phyloP scores from a whole-genome alignment of 2,888 invertebrate genomes.

The Coleophora flavipennella region DNA sequence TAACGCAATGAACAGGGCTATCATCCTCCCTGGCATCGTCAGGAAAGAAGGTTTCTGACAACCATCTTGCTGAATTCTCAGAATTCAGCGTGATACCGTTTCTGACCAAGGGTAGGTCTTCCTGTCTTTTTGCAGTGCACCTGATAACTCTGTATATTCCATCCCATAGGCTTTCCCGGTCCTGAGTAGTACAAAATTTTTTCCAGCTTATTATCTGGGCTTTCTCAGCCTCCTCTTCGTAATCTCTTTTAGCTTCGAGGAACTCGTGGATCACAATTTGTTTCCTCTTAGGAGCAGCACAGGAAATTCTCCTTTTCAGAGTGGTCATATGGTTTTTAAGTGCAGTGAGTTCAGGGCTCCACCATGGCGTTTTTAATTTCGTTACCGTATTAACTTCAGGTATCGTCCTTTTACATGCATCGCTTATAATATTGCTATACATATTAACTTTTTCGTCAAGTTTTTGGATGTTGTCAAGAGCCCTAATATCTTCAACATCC shows the following conservation, averaged over 20 bases:
- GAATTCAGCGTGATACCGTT: neutral
- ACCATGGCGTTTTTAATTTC: neutral
- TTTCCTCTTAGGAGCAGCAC: neutral
- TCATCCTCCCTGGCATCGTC: neutral
- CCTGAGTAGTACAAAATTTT: neutral
- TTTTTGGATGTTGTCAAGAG: too few relatives aligned
- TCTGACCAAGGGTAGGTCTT: neutral
- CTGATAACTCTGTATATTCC: neutral
- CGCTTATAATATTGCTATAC: neutral
- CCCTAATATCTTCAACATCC: too few relatives aligned
- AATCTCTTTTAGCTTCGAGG: neutral
- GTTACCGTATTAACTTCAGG: neutral
- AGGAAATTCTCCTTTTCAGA: neutral
- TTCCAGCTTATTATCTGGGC: neutral
- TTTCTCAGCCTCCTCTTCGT: neutral
- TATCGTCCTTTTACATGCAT: neutral
- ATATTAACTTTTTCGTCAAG: neutral
- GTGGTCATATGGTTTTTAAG: neutral
- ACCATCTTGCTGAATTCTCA: neutral
- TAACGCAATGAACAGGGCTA: neutral
- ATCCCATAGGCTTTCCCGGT: neutral
- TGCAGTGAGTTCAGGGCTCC: neutral
- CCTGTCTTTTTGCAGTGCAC: neutral
- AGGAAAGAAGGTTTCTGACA: neutral
- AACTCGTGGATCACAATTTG: slow-evolving; percentile 4